These are phyloP conservation scores for Lasioglossum leucozonium DNA, from an alignment of 2,888 invertebrate species.

Conservation along the genomic window DNA sequence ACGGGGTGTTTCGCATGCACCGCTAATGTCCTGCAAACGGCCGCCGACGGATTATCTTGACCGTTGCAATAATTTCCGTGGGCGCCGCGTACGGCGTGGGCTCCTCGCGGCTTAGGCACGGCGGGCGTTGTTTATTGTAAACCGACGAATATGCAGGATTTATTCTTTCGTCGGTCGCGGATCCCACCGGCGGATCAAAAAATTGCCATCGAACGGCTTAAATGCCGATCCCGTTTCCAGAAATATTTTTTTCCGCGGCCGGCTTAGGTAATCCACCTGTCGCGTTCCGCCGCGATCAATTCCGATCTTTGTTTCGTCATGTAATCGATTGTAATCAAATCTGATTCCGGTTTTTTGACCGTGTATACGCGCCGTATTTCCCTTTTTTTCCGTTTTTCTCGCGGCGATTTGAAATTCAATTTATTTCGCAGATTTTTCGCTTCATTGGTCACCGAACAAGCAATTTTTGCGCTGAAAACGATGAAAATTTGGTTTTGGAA, in stretches of 20 bases:
- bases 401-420: background rate
- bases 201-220: background rate
- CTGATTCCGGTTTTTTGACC: background rate
- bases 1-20: background rate
- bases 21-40: conserved; percentile 11
- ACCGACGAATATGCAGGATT: conserved; percentile 32
- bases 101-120: conserved; percentile 15
- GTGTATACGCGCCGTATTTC: background rate
- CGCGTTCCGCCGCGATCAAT: background rate
- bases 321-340: conserved; percentile 3
- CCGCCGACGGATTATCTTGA: conserved; percentile 45
- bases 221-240: background rate
- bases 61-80: conserved; percentile 43
- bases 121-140: conserved; percentile 31
- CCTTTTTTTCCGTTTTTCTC: background rate
- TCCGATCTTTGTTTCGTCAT: background rate
- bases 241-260: background rate
- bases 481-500: background rate
- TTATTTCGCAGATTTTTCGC: background rate
- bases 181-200: conserved; percentile 13
- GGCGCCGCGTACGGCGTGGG: background rate
- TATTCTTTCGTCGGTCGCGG: background rate
- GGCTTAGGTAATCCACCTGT: background rate
- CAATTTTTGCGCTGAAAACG: background rate
- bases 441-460: background rate